Conservation (phyloP, 2,797 vertebrate species). For the Lophotriccus pileatus region DNA sequence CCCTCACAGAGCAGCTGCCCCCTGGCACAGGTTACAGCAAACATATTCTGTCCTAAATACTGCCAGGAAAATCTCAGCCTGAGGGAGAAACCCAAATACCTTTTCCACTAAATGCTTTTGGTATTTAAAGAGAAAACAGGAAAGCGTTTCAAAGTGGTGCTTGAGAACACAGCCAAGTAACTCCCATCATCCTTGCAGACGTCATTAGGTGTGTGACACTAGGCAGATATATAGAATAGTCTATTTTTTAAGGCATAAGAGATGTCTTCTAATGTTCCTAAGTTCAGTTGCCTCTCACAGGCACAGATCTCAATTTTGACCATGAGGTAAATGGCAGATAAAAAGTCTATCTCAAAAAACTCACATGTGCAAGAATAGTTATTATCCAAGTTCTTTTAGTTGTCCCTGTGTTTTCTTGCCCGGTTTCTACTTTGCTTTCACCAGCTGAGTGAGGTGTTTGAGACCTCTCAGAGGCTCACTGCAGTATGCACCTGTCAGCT, state of each 20-base stretch:
- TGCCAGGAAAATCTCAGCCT: neutral
- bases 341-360: neutral
- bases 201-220: neutral
- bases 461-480: neutral
- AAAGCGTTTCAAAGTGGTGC: neutral
- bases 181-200: neutral
- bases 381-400: neutral
- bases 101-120: neutral
- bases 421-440: neutral
- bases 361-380: neutral
- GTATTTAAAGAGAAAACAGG: neutral
- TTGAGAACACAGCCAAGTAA: neutral
- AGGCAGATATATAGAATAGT: rapidly evolving
- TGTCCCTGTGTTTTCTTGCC: neutral
- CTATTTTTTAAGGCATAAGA: neutral
- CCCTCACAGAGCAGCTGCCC: neutral
- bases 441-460: neutral
- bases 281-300: neutral
- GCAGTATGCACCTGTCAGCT: neutral
- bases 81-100: neutral
- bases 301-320: neutral
- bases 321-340: rapidly evolving
- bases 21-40: neutral
- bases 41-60: neutral
- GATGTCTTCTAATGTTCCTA: neutral